Conservation (phyloP, 35 echinoderm and acorn worm genomes). For the Ophioderma brevispina region DNA sequence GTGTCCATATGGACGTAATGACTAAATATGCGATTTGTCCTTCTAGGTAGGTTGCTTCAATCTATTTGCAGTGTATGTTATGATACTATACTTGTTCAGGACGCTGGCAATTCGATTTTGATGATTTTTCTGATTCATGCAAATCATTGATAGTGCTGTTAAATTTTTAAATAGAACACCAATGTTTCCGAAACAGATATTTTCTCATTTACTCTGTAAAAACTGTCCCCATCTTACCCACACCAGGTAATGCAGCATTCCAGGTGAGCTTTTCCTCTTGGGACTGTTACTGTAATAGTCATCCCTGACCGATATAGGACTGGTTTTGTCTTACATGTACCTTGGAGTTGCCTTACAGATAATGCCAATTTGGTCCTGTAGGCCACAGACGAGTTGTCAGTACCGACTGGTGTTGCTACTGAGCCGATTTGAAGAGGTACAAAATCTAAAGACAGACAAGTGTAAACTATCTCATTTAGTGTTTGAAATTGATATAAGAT, state of each 20-base stretch:
- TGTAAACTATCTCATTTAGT: no score
- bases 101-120: no score
- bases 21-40: no score
- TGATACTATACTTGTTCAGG: no score
- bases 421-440: constrained; percentile 76
- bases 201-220: neutral
- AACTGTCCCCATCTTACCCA: neutral
- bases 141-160: no score
- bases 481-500: no score
- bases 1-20: no score
- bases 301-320: constrained; percentile 48
- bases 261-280: constrained; percentile 21
- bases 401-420: constrained; percentile 81
- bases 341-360: constrained; percentile 50
- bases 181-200: no score
- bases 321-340: neutral
- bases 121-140: no score
- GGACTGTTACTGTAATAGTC: constrained; percentile 66
- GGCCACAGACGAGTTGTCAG: constrained; percentile 63
- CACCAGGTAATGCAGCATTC: neutral
- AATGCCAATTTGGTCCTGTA: constrained; percentile 96
- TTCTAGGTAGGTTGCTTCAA: no score
- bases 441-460: constrained; percentile 57
- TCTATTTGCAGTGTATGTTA: no score
- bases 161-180: no score